Base-by-base conservation (phyloP, 2,113 vertebrate genomes). In the Cyprinus carpio region DNA sequence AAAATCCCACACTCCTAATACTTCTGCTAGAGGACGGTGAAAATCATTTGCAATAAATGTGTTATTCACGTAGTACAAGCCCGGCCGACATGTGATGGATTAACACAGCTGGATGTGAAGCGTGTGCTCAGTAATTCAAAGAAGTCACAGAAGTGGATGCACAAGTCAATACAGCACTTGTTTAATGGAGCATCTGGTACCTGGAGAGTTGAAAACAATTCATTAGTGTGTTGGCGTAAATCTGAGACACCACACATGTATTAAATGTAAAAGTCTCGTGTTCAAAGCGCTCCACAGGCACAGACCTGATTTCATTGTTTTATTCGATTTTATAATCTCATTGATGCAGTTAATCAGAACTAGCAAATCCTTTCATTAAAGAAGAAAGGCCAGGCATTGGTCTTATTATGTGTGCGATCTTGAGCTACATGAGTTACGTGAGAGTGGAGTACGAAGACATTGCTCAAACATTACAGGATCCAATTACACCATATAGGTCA, bases 91-190 rank as follows among this genome's bases (percentile, higher is more conserved):
- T 8, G 56, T 84, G 49, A 75, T 64, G 43, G 58, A 69, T 85
- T 58, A 85, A 25, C 69, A 37, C n/a, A n/a, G 58, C 37, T 75
- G 78, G 60, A 64, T 76, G 76, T 81, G 69, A 81, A 46, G 13
- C 2, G 25, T 84, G 81, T 67, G 51, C 8, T 84, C 43, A 75
- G 15, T 43, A 77, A 83, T 85, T 85, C 2, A 79, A 51, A 46
- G 64, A 80, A 46, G 72, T 62, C 84, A 81, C 25, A 34, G 40
- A 75, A 18, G 56, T 81, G 54, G 20, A 62, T 25, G 69, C 64
- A 69, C 40, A 72, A 60, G 54, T 71, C 77, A 85, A 2, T 31
- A 15, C 56, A 62, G 27, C 54, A 65, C 78, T 81, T 72, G 40
- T 69, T 77, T 69, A 25, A 84, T 77, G 60, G 9, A 75, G 16